phyloP scores from a whole-genome alignment of 2,113 vertebrate species.

The Ammodytes marinus region DNA sequence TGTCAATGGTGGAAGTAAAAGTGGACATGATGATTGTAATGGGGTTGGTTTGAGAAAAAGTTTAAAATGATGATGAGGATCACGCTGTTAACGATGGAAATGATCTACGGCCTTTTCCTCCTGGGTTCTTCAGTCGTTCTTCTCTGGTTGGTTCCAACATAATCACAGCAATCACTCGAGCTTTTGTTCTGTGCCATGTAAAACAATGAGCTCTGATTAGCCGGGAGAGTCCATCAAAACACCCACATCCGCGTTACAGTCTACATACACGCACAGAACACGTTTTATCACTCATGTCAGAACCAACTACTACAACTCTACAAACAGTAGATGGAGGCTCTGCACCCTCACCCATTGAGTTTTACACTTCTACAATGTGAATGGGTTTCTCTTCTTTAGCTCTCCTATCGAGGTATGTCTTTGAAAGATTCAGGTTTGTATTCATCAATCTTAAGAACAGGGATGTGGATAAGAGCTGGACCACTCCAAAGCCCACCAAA shows the following conservation, averaged over 20 bases:
- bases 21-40: neutral
- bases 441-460: neutral
- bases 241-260: conserved; percentile 7
- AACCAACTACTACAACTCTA: neutral
- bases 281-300: neutral
- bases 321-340: conserved; percentile 5
- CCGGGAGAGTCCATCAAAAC: conserved; percentile 38
- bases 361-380: neutral
- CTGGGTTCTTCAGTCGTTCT: conserved; percentile 37
- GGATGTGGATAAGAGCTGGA: neutral
- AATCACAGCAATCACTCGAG: conserved; percentile 74
- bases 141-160: conserved; percentile 54
- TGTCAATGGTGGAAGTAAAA: neutral
- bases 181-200: conserved; percentile 62
- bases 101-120: conserved; percentile 20
- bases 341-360: neutral
- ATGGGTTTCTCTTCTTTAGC: neutral
- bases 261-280: conserved; percentile 3
- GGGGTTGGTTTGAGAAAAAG: conserved; percentile 3
- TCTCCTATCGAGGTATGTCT: neutral
- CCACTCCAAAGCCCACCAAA: neutral
- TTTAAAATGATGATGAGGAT: conserved; percentile 15
- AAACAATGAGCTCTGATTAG: conserved; percentile 79
- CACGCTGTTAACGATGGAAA: conserved; percentile 19
- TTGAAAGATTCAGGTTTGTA: neutral